Evolutionary conservation across 1,140 invertebrate genomes (phyloP), one percentile per base, ranked within the genome.

Genomic region (Zaprionus ornatus): DNA sequence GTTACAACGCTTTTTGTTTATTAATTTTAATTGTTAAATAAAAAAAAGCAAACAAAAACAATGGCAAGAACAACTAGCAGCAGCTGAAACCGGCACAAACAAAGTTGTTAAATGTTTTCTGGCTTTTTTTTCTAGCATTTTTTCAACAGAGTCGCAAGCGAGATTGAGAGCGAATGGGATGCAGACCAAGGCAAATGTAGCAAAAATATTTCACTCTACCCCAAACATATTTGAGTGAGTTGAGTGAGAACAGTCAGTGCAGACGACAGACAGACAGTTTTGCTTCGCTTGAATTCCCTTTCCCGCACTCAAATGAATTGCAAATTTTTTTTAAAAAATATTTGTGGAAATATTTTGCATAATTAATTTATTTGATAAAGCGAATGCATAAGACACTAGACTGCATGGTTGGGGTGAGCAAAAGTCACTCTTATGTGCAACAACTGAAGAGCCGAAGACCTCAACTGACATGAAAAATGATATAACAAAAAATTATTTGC

Each of bases 11-110:
- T 77, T 77, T 77, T 77, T 77, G 74, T 77, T 77, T 72, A 77
- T 77, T 77, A 77, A 77, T 77, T 77, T 77, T 77, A 77, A 77
- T 77, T 77, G 74, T 72, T 76, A 65, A 65, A 71, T 55, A 65
- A 35, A 75, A 52, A 64, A 70, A 61, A 59, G 48, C 48, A 70
- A 27, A 15, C n/a, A 42, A 25, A 1, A 57, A 65, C 27, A 48
- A 17, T 19, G 21, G 32, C 9, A 4, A 7, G 1, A 45, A 45
- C 15, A 40, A 45, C 37, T 32, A 70, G 32, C 15, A 25, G 19
- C 12, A 61, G 37, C 19, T 37, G 15, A 25, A 55, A 27, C 48
- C 48, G 27, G 23, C 37, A 57, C 10, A 32, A 45, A 68, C 56
- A 74, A 73, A 67, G 63, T 60, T 59, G 57, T 69, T 62, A 55